Conservation (phyloP, 2,797 vertebrate genomes). For the Pagetopsis macropterus region DNA sequence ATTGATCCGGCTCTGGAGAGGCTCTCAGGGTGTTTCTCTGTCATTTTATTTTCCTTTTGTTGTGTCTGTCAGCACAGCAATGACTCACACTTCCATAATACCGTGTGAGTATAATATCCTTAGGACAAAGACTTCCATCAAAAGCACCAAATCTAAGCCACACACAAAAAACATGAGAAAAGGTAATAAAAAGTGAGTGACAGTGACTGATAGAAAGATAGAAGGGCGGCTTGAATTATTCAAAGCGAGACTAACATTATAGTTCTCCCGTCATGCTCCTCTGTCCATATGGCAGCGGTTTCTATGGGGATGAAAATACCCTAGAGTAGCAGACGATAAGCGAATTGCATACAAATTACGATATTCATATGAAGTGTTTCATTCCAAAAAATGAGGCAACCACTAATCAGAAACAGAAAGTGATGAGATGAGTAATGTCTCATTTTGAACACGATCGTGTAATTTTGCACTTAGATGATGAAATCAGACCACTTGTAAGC, state of each 20-base stretch:
- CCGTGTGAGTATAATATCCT: conserved; percentile 17
- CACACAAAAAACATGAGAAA: background rate
- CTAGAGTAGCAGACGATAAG: conserved; percentile 10
- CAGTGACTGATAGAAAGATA: background rate
- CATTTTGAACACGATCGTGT: conserved; percentile 27
- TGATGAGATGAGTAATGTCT: conserved; percentile 48
- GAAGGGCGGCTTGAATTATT: background rate
- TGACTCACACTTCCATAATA: conserved; percentile 30
- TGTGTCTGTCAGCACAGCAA: conserved; percentile 25
- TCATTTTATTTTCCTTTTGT: conserved; percentile 47
- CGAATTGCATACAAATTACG: conserved; percentile 1
- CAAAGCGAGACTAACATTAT: conserved; percentile 1
- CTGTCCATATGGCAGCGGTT: conserved; percentile 14
- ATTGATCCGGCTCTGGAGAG: conserved; percentile 45
- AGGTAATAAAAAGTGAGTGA: conserved; percentile 16
- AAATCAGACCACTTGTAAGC: conserved; percentile 46
- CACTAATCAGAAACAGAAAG: conserved; percentile 31
- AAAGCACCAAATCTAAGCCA: conserved; percentile 2
- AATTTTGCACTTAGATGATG: conserved; percentile 40
- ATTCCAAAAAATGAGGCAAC: conserved; percentile 31
- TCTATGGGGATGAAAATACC: conserved; percentile 30
- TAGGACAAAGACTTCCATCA: conserved; percentile 16
- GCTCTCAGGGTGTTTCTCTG: conserved; percentile 23
- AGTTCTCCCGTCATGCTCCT: conserved; percentile 34
- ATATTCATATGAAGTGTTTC: conserved; percentile 45